Percentiles rank a stretch among this genome's conserved stretches.
phyloP scores from a whole-genome alignment of 2,888 invertebrate genomes.

The Chloromyia formosa region DNA sequence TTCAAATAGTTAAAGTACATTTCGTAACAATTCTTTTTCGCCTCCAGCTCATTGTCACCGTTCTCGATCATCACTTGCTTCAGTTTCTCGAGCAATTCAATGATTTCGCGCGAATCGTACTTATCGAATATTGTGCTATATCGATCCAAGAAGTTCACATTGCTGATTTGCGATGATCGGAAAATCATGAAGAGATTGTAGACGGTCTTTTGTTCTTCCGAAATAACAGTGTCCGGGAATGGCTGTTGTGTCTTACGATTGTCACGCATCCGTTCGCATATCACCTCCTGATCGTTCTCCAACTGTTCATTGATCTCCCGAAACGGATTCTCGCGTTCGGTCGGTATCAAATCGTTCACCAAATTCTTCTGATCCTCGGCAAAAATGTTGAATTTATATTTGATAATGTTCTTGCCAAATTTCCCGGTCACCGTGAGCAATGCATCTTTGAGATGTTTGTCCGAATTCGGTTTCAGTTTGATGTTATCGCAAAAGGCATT shows the following conservation, averaged over 20 bases:
- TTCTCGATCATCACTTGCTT: conserved; percentile 60
- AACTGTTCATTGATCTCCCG: conserved; percentile 47
- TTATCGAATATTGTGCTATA: conserved; percentile 62
- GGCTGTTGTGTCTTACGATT: conserved; percentile 5
- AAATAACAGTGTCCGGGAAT: conserved; percentile 51
- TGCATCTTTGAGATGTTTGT: conserved; percentile 60
- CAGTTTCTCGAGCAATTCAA: conserved; percentile 58
- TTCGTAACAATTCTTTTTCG: conserved; percentile 60
- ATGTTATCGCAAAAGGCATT: conserved; percentile 63
- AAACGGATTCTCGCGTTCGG: conserved; percentile 41
- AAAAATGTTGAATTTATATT: conserved; percentile 63
- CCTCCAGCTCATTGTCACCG: conserved; percentile 58
- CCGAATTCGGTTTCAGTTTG: conserved; percentile 51
- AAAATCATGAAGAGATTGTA: conserved; percentile 63
- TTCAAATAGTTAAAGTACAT: conserved; percentile 64
- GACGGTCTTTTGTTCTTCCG: conserved; percentile 62
- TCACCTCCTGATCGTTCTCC: conserved; percentile 45
- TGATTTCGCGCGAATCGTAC: conserved; percentile 61
- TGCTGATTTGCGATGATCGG: conserved; percentile 62
- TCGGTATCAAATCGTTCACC: conserved; percentile 61
- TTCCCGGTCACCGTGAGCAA: conserved; percentile 63
- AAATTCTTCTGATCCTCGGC: conserved; percentile 61
- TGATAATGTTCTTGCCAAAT: conserved; percentile 63
- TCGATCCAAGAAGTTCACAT: conserved; percentile 60
- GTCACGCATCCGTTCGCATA: conserved; percentile 32